These are phyloP conservation scores for Agonopterix subpropinquella DNA, from an alignment of 2,888 invertebrate species.

Conservation along the genomic window DNA sequence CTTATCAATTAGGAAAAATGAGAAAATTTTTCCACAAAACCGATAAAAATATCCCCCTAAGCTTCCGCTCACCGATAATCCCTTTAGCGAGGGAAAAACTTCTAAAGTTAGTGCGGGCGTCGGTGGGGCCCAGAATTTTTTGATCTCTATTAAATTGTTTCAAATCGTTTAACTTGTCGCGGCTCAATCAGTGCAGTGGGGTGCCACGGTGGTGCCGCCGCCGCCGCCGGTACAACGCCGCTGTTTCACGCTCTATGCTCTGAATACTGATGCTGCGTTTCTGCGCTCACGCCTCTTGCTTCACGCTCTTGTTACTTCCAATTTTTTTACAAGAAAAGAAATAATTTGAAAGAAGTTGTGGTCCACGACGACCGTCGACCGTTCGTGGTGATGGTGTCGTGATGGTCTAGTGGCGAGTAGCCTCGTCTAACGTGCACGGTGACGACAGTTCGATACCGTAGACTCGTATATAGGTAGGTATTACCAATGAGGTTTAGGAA, in stretches of 20 bases:
- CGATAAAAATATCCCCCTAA: conserved; percentile 64
- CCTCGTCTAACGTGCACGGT: too few species aligned
- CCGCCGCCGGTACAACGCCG: conserved; percentile 6
- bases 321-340: too few species aligned
- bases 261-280: conserved; percentile 28
- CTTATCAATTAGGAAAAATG: conserved; percentile 35
- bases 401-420: too few species aligned
- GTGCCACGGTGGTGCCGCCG: conserved; percentile 24
- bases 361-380: too few species aligned
- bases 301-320: background rate
- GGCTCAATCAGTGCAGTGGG: conserved; percentile 67
- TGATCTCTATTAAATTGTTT: conserved; percentile 77
- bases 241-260: conserved; percentile 50
- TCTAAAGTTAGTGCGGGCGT: conserved; percentile 74
- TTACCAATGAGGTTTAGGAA: too few species aligned
- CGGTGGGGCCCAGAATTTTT: conserved; percentile 67
- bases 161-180: conserved; percentile 77
- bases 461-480: too few species aligned
- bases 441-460: too few species aligned
- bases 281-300: conserved; percentile 18
- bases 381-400: too few species aligned
- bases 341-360: too few species aligned
- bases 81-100: conserved; percentile 74
- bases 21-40: conserved; percentile 55
- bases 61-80: conserved; percentile 67